A percentile compares a stretch with the other conserved stretches of the same genome.
Evolutionary conservation across 2,888 invertebrate species (phyloP).

Genomic region (Galerucella pusilla): DNA sequence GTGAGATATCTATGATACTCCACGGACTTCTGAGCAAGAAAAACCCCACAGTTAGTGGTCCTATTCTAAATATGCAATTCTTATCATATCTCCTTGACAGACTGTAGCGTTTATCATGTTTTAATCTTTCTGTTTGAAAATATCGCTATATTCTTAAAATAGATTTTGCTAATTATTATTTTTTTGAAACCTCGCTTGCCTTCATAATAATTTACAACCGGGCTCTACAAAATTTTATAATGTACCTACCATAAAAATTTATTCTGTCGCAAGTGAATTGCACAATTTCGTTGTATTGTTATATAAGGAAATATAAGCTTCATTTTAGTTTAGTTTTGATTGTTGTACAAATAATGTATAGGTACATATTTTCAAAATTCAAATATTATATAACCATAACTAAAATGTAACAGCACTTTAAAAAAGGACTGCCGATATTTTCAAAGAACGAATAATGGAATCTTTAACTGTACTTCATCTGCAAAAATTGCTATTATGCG

Average conservation of each 20-base stretch:
- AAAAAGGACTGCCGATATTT: background rate
- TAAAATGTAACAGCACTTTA: slow-evolving; percentile 2
- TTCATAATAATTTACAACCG: slow-evolving; percentile 14
- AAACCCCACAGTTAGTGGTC: no score
- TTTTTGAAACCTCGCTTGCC: background rate
- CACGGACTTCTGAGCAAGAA: no score
- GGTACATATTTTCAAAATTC: background rate
- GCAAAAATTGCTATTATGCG: background rate
- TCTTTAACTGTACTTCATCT: background rate
- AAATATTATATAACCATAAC: background rate
- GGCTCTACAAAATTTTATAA: slow-evolving; percentile 9
- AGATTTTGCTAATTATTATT: background rate
- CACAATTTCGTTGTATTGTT: slow-evolving; percentile 6
- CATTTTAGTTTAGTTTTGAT: background rate
- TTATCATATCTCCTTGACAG: background rate
- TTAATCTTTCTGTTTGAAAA: background rate
- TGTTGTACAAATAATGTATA: background rate
- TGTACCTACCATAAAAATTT: slow-evolving; percentile 5
- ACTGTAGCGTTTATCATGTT: background rate
- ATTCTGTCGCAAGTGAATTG: background rate
- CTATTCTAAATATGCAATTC: no score
- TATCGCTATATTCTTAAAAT: background rate
- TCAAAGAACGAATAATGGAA: background rate
- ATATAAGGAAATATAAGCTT: background rate
- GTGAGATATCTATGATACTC: no score